Evolutionary conservation across 1,140 invertebrate genomes (phyloP), one percentile per base, ranked within the genome.

Genomic region (Acromyrmex echinatior): DNA sequence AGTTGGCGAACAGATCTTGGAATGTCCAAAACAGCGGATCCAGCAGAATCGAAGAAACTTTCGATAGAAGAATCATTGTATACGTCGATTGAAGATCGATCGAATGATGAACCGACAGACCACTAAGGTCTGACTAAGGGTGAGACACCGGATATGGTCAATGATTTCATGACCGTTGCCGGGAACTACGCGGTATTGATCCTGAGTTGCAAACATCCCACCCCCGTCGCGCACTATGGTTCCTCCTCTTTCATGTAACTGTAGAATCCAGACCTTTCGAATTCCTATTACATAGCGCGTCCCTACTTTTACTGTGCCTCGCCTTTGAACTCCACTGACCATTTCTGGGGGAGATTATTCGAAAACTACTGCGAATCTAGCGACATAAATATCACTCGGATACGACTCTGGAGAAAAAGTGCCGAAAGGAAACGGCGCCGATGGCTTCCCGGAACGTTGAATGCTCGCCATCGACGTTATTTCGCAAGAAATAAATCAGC

Each of bases 181-280:
- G 53, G 62, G 49, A 66, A 80, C 74, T 63, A 66, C 21, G 21
- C n/a, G 53, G 56, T 88, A 86, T 89, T 78, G 87, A 88, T 89
- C 82, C 51, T 18, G 68, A 35, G 12, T 84, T 35, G 56, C 70
- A 66, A 86, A 78, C 82, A 86, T 86, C 63, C 51, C 51, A 74
- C 62, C n/a, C 39, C 10, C 45, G 21, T 78, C 49, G 82, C 73
- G 18, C 73, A 49, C 53, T 35, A 58, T 39, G 76, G 74, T 89
- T 76, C 87, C 80, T 70, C 82, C 87, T 90, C 76, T 88, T 88
- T 86, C 88, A 53, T 88, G 87, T 81, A 58, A 62, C 31, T 58
- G 28, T 28, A 18, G 12, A 65, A 49, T 63, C 39, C 18, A 39
- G 35, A 66, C 80, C n/a, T 62, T 39, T 18, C 45, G 21, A 65